Base-by-base conservation (phyloP, 2,113 vertebrate species). In the Mirza zaza region DNA sequence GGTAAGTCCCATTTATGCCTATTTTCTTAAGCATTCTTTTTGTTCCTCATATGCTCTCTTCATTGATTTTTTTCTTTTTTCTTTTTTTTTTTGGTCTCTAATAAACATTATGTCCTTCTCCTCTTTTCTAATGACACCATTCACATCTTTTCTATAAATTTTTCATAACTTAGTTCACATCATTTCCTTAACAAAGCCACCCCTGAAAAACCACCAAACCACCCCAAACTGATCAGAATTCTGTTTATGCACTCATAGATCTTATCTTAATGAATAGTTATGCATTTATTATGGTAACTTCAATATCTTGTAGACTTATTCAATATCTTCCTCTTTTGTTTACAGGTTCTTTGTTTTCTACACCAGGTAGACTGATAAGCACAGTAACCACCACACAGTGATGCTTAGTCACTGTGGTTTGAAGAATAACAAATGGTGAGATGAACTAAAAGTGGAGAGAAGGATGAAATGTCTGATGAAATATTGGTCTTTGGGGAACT, bases 371-470 rank as follows among this genome's bases (percentile, higher is more conserved):
- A 57, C 1, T 0, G 27, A 39, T 76, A 18, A n/a, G 17, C 15
- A 36, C 9, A 9, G 0, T 18, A 20, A 12, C 1, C 20, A 3
- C 8, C 21, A 1, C 4, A 1, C 0, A 1, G 20, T 5, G 42
- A 45, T 63, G 21, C 21, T 80, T 11, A n/a, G 39, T 39, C 48
- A 10, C 27, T 21, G 23, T 29, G 32, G 3, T 4, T 73, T 27
- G 25, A 65, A 71, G 45, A 34, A 45, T 76, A 36, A 27, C 32
- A 32, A 20, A 18, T n/a, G 68, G 6, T 45, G 36, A 87, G 10
- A 67, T 29, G 50, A 70, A 55, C 2, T 1, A 23, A 55, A 81
- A 82, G 0, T 8, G 36, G 5, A 52, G 70, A 32, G 50, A 76
- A 65, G 8, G 15, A 65, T 29, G 18, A 50, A 70, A n/a, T 75